phyloP scores from a whole-genome alignment of 2,113 vertebrate species.

The Helogale parvula region DNA sequence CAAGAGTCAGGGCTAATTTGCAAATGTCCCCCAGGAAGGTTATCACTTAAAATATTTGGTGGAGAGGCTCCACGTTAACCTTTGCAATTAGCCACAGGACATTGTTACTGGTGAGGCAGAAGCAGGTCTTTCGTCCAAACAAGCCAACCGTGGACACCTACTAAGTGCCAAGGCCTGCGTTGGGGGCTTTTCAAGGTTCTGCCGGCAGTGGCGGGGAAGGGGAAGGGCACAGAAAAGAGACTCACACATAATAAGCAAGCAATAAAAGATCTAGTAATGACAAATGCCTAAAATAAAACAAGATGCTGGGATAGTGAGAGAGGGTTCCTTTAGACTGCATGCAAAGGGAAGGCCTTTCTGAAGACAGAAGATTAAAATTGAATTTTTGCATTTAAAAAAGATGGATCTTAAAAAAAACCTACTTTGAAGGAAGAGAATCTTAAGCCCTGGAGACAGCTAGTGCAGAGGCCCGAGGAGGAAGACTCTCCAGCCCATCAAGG shows the following conservation, averaged over 20 bases:
- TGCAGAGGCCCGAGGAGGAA: background rate
- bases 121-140: background rate
- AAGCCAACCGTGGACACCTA: background rate
- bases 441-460: background rate
- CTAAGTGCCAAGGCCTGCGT: background rate
- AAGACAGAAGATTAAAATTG: background rate
- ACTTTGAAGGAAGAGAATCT: background rate
- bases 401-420: background rate
- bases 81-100: constrained; percentile 70
- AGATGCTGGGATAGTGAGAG: background rate
- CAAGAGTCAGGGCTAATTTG: constrained; percentile 82
- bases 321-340: background rate
- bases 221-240: background rate
- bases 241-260: background rate
- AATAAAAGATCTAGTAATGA: background rate
- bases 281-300: background rate
- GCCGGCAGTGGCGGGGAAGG: accelerated
- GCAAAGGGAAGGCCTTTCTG: background rate
- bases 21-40: constrained; percentile 80
- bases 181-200: background rate
- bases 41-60: constrained; percentile 76
- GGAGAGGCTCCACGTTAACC: constrained; percentile 61
- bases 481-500: background rate
- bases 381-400: constrained; percentile 27
- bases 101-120: background rate